Evolutionary conservation across 2,797 vertebrate genomes (phyloP).

Genomic region (Bradypus variegatus): DNA sequence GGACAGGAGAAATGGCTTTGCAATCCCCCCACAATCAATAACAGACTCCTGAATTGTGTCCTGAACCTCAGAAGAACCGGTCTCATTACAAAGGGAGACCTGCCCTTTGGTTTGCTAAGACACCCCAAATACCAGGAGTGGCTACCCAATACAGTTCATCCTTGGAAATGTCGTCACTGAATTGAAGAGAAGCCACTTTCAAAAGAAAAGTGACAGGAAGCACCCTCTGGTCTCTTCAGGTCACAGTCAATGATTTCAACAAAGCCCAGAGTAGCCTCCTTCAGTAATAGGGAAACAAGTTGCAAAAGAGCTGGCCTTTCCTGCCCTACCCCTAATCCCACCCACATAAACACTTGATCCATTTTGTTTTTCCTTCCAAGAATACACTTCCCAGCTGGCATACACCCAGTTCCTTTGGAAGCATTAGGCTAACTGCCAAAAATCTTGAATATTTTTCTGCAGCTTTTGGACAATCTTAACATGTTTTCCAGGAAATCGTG

Average conservation of each 20-base stretch:
- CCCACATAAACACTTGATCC: not conserved
- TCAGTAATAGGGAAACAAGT: not conserved
- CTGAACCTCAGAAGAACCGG: not conserved
- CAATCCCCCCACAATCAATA: not conserved
- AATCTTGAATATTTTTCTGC: not conserved
- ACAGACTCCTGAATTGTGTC: not conserved
- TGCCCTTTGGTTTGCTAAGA: no score
- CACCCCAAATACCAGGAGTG: not conserved
- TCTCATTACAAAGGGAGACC: not conserved
- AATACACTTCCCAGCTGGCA: not conserved
- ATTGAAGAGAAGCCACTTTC: not conserved
- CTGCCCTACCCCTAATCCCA: not conserved
- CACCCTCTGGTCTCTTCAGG: not conserved
- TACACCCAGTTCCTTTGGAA: not conserved
- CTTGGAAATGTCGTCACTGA: not conserved
- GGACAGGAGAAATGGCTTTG: not conserved
- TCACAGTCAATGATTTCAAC: no score
- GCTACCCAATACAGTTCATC: not conserved
- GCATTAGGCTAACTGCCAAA: not conserved
- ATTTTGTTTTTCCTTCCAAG: not conserved
- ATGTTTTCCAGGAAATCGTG: not conserved
- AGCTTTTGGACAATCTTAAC: conserved; percentile 9
- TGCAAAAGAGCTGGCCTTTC: not conserved
- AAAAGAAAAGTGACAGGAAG: not conserved
- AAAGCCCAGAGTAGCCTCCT: not conserved